These are phyloP conservation scores for Mesorhabditis sp. DNA, from an alignment of 2,888 invertebrate genomes.

Conservation along the genomic window DNA sequence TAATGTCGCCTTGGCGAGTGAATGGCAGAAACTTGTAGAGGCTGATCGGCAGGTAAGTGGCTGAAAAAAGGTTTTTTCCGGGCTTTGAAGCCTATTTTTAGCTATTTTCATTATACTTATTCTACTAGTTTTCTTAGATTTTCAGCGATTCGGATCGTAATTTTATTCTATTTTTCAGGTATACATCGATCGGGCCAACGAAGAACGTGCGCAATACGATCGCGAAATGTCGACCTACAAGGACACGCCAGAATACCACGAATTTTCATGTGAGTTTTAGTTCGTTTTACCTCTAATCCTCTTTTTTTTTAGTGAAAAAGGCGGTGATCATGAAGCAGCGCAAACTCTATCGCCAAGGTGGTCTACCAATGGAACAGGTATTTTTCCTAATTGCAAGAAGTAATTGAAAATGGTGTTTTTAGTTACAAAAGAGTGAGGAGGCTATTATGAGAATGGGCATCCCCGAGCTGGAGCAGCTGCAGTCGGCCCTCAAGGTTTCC, in stretches of 20 bases:
- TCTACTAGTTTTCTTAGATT: too few species aligned
- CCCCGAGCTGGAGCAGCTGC: slow-evolving; percentile 1
- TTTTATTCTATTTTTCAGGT: background rate
- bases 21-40: background rate
- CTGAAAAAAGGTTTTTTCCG: background rate
- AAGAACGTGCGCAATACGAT: slow-evolving; percentile 2
- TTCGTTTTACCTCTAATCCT: background rate
- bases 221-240: background rate
- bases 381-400: background rate
- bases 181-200: slow-evolving; percentile 3
- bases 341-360: background rate
- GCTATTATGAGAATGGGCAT: background rate
- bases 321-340: slow-evolving; percentile 5
- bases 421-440: slow-evolving; percentile 1
- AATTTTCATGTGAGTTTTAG: background rate
- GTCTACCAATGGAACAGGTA: background rate
- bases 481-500: background rate
- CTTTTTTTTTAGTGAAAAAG: slow-evolving; percentile 3
- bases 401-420: background rate
- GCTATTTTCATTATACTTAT: too few species aligned
- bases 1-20: slow-evolving; percentile 3
- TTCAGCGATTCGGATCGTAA: too few species aligned
- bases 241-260: slow-evolving; percentile 4
- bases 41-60: background rate
- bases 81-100: background rate